Evolutionary conservation across 2,888 invertebrate species (phyloP), one percentile per base, ranked within the genome.

Genomic region (Sminthurinus aureus): DNA sequence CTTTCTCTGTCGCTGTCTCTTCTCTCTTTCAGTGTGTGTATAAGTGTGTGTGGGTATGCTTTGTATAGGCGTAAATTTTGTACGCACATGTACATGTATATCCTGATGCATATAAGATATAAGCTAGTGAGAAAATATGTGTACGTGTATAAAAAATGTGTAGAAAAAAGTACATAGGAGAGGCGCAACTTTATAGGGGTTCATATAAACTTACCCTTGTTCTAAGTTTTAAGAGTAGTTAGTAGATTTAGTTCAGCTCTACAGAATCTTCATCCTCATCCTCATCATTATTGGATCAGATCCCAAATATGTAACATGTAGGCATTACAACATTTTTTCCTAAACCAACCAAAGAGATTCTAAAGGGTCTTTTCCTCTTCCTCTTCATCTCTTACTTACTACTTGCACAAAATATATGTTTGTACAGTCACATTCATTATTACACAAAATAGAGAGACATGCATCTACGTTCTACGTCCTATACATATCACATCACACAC

Each of bases 231-330:
- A 50, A 15, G 71, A 80, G 71, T 80, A 24, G 69, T 69, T 69
- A 67, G 79, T 79, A 51, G 80, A 71, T 80, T 80, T 71, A 79
- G 67, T 79, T 79, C 13, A 67, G 58, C 79, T 69, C 71, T 20
- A 20, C 52, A 71, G 80, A 69, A 80, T 80, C 52, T 15, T 69
- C 69, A 22, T 64, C 24, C 22, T 66, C 24, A 78, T 78, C 69
- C 71, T 80, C 51, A 80, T 71, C 71, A 80, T 38, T 38, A 38
- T 80, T 80, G 80, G 80, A 80, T 52, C 73, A n/a, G n/a, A 11
- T 71, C 80, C 80, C 80, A 80, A 80, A 71, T 80, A 71, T 71
- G 22, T 24, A 52, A 9, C 13, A 20, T 69, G 38, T 38, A 15
- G 52, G 75, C 75, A 51, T 26, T n/a, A 75, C 52, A n/a, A 50